Evolutionary conservation across 2,113 vertebrate genomes (phyloP).

Genomic region (Tyto alba): DNA sequence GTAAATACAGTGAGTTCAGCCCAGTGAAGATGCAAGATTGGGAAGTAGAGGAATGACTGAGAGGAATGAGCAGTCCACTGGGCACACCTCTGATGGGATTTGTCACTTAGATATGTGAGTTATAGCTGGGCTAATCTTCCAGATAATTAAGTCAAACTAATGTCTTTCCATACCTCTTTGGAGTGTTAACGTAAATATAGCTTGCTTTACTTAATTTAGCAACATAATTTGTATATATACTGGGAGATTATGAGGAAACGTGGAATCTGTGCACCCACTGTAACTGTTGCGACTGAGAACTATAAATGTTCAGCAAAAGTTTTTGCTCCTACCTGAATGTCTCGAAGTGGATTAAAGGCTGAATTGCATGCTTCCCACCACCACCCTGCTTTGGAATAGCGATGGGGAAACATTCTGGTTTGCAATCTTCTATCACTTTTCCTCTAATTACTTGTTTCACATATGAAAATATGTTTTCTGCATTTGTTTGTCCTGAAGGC

Average conservation of each 20-base stretch:
- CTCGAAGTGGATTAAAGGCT: neutral
- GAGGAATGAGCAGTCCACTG: neutral
- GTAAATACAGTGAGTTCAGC: neutral
- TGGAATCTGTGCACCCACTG: neutral
- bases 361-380: neutral
- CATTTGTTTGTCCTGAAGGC: conserved; percentile 22
- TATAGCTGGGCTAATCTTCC: neutral
- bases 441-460: conserved; percentile 50
- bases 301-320: conserved; percentile 18
- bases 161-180: neutral
- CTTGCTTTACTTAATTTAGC: conserved; percentile 49
- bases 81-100: neutral
- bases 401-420: neutral
- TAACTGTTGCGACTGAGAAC: neutral
- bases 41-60: neutral
- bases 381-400: neutral
- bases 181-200: conserved; percentile 29
- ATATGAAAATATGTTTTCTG: conserved; percentile 36
- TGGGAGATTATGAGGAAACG: conserved; percentile 27
- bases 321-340: neutral
- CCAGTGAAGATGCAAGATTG: neutral
- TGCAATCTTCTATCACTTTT: conserved; percentile 31
- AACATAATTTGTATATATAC: conserved; percentile 24
- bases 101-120: neutral
- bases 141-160: conserved; percentile 17